These are phyloP conservation scores for Drosophila bipectinata DNA, from an alignment of 1,140 invertebrate genomes.

Conservation along the genomic window DNA sequence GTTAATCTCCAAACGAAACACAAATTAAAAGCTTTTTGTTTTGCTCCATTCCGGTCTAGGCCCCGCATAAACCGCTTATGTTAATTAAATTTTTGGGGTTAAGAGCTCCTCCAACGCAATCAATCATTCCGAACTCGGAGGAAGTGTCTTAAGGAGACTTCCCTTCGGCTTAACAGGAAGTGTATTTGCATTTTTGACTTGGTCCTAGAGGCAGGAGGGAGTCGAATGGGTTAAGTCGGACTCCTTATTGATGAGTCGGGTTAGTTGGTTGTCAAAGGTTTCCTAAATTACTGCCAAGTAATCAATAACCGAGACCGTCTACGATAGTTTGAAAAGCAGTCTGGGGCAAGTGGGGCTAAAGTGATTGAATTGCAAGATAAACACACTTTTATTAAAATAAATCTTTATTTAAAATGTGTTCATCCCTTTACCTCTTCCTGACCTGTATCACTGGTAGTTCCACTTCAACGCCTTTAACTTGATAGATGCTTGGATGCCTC, in stretches of 20 bases:
- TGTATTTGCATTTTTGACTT: slow-evolving; percentile 57
- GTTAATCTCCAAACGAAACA: slow-evolving; percentile 55
- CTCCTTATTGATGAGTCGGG: slow-evolving; percentile 54
- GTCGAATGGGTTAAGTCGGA: slow-evolving; percentile 44
- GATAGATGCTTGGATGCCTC: slow-evolving; percentile 62
- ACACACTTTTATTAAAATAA: not conserved
- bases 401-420: not conserved
- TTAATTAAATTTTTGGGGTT: slow-evolving; percentile 70
- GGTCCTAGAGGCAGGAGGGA: slow-evolving; percentile 5
- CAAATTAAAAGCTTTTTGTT: slow-evolving; percentile 62
- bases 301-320: slow-evolving; percentile 43
- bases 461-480: slow-evolving; percentile 62
- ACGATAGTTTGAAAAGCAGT: slow-evolving; percentile 21
- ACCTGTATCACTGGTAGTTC: slow-evolving; percentile 39
- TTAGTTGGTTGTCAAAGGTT: slow-evolving; percentile 35
- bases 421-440: not conserved
- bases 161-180: slow-evolving; percentile 46
- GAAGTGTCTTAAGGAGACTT: slow-evolving; percentile 11
- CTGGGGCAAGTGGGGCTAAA: not conserved
- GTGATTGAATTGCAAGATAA: slow-evolving; percentile 1
- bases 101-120: slow-evolving; percentile 43
- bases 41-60: not conserved
- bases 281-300: slow-evolving; percentile 19
- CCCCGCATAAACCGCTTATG: slow-evolving; percentile 67
- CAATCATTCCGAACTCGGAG: slow-evolving; percentile 54